Conservation (phyloP, 1,140 invertebrate species). For the Camponotus floridanus region DNA sequence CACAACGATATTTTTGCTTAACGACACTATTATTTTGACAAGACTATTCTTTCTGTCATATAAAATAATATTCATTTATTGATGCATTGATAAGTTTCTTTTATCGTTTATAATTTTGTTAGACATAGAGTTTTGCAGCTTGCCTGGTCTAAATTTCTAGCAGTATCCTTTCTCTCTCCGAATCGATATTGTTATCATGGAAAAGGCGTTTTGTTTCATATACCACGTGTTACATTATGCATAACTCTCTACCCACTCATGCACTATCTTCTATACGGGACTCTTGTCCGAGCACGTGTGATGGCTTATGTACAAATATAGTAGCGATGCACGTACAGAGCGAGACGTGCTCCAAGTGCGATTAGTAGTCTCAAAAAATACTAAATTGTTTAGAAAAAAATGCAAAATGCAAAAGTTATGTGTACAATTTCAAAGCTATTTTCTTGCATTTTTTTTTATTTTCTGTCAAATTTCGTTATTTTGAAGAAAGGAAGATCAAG, state of each 20-base stretch:
- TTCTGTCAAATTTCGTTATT: background rate
- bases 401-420: background rate
- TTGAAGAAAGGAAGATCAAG: background rate
- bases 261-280: conserved; percentile 22
- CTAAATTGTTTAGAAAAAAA: background rate
- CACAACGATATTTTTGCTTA: background rate
- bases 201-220: conserved; percentile 49
- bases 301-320: conserved; percentile 46
- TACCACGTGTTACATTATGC: conserved; percentile 48
- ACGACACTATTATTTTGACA: background rate
- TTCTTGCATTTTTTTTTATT: too few species aligned
- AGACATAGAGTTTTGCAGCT: background rate
- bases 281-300: conserved; percentile 45
- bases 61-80: conserved; percentile 9
- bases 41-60: background rate
- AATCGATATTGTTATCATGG: conserved; percentile 48
- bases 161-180: background rate
- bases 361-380: conserved; percentile 37
- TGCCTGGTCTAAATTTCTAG: background rate
- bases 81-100: background rate
- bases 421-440: too few species aligned
- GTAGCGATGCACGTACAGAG: conserved; percentile 13
- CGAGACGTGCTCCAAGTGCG: background rate
- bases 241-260: conserved; percentile 39
- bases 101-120: background rate